Conservation (phyloP, 2,113 vertebrate species). For the Triplophysa siluroides region DNA sequence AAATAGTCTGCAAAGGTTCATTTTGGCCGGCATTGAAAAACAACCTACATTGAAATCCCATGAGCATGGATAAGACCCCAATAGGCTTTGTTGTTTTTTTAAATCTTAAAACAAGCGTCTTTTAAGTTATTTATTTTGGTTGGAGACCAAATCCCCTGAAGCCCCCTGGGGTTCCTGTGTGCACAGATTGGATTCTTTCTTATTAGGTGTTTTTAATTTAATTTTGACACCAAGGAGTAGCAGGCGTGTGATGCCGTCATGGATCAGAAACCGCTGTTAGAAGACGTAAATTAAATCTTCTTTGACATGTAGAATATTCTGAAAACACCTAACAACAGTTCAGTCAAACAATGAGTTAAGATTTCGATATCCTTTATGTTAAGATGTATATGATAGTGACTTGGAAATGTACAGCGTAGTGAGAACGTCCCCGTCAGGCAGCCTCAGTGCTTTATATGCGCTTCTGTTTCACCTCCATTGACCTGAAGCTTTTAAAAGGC, state of each 20-base stretch:
- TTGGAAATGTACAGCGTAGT: background rate
- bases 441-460: background rate
- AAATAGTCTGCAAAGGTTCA: slow-evolving; percentile 24
- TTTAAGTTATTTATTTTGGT: background rate
- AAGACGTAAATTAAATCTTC: background rate
- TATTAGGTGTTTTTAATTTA: slow-evolving; percentile 11
- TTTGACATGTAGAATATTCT: background rate
- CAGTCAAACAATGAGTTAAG: too few species aligned
- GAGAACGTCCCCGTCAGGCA: background rate
- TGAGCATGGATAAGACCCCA: background rate
- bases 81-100: background rate
- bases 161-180: background rate
- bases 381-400: too few species aligned
- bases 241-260: background rate
- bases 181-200: slow-evolving; percentile 16
- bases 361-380: too few species aligned
- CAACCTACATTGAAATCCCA: slow-evolving; percentile 17
- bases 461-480: background rate
- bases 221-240: background rate
- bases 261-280: background rate
- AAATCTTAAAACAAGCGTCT: background rate
- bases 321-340: background rate
- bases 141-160: background rate
- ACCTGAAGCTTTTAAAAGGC: slow-evolving; percentile 4
- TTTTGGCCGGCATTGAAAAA: slow-evolving; percentile 7